Conservation (phyloP, 1,140 invertebrate species). For the Mamestra configurata region DNA sequence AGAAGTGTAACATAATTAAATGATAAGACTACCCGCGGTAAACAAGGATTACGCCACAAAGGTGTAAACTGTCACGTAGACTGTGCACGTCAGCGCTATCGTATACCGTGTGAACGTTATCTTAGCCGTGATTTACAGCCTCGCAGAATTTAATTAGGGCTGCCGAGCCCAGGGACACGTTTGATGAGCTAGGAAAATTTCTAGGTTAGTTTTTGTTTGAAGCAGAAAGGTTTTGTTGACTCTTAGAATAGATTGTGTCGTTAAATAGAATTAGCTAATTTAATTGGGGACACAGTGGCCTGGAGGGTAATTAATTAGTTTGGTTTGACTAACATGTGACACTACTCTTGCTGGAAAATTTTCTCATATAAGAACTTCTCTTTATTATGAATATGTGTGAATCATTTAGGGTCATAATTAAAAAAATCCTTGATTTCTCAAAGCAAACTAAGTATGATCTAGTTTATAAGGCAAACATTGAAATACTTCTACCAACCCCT, state of each 20-base stretch:
- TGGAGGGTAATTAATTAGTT: neutral
- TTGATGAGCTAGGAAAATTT: slow-evolving; percentile 23
- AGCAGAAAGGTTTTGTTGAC: slow-evolving; percentile 4
- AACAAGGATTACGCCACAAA: slow-evolving; percentile 40
- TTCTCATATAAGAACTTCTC: too few species aligned
- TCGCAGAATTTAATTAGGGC: slow-evolving; percentile 55
- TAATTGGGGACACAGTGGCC: neutral
- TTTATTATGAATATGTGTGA: too few species aligned
- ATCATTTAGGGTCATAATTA: too few species aligned
- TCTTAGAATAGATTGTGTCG: neutral
- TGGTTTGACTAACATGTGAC: too few species aligned
- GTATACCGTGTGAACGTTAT: slow-evolving; percentile 50
- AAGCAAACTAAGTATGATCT: neutral
- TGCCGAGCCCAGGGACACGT: slow-evolving; percentile 27
- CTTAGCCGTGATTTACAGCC: slow-evolving; percentile 58
- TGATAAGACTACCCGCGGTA: slow-evolving; percentile 41
- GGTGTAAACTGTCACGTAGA: slow-evolving; percentile 50
- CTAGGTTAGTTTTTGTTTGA: slow-evolving; percentile 4
- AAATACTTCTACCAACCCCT: neutral
- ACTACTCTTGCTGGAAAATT: too few species aligned
- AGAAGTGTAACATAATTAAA: slow-evolving; percentile 44
- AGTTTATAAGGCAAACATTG: neutral
- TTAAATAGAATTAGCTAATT: neutral
- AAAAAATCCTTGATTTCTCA: too few species aligned
- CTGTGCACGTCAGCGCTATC: slow-evolving; percentile 44